Evolutionary conservation across 2,888 invertebrate genomes (phyloP), one percentile per base, ranked within the genome.

Genomic region (Stenchaetothrips biformis): DNA sequence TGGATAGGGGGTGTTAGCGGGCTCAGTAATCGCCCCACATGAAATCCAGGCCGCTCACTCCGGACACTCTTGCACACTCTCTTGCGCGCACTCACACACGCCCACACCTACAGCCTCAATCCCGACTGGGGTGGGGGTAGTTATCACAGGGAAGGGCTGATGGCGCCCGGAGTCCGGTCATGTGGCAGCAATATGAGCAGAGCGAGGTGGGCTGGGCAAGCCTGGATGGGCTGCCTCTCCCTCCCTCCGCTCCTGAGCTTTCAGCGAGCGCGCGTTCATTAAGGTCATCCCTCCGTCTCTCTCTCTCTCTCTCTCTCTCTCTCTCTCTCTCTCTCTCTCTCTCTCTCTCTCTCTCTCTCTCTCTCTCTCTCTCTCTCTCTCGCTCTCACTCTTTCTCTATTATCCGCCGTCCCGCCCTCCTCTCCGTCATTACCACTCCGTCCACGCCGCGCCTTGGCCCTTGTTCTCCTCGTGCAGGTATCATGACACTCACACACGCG

Each of bases 321-420:
- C 77, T 48, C 79, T 48, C 27, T 78, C 79, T 79, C 79, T 53
- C 67, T 74, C 25, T 79, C 25, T 80, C 80, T 62, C 49, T 21
- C 21, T n/a, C 49, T 48, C 79, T 81, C 53, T 74, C 77, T 53
- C 25, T 77, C 78, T 18, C 78, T 48, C 79, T 81, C 25, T 25
- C 78, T 59, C 62, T 80, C 80, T 79, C 77, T 49, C 77, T 80
- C 77, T 78, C 48, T 77, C 80, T 80, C 80, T 48, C 78, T 6
- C 49, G n/a, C n/a, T n/a, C n/a, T n/a, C n/a, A n/a, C n/a, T n/a
- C n/a, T n/a, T n/a, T n/a, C n/a, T n/a, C n/a, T 27, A 48, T 67
- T 77, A 78, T 37, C 47, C 16, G 74, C 78, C 62, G 2, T 11
- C 67, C 25, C 67, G 11, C 25, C 25, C 67, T n/a, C 25, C 67